Evolutionary conservation across 2,888 invertebrate species (phyloP), one percentile per base, ranked within the genome.

Genomic region (Heliconius sara): DNA sequence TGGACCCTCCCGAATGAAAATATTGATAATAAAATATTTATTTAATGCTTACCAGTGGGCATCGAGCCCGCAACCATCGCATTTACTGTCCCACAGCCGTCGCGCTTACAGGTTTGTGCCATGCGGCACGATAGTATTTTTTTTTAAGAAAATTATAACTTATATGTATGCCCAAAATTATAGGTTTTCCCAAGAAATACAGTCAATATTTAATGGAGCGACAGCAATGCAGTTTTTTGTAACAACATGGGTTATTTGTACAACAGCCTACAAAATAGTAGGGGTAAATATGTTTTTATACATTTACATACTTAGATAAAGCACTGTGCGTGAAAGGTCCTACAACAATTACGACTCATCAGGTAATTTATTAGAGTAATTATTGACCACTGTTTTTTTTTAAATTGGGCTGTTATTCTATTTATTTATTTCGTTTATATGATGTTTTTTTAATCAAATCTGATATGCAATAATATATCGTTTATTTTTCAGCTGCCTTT

Each of bases 211-310:
- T 83, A 86, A 86, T 10, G 93, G 91, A 86, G 91, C 92, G 13
- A 88, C 93, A 90, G 83, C 88, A 0, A 78, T 92, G 0, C 93
- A 94, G 80, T 89, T 93, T 73, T 84, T 91, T 57, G 87, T 90
- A 1, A 91, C 89, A 86, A 89, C 91, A 10, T 93, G 92, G 93
- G 93, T 93, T 5, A 90, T 94, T 81, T 94, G 94, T 82, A 93
- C 93, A 92, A 93, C 92, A 3, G 87, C 91, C n/a, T 94, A 93
- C 84, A 94, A 92, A 82, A 92, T 93, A 72, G 90, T 90, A 30
- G 90, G 88, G 73, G 94, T 94, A 87, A 84, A 91, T 74, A 68
- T 34, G 22, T n/a, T 25, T 43, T 13, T 16, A n/a, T n/a, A n/a
- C n/a, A 60, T 60, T n/a, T 60, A 60, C 9, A 3, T n/a, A 65